Evolutionary conservation across 2,888 invertebrate species (phyloP).

Genomic region (Philopedon plagiatum): DNA sequence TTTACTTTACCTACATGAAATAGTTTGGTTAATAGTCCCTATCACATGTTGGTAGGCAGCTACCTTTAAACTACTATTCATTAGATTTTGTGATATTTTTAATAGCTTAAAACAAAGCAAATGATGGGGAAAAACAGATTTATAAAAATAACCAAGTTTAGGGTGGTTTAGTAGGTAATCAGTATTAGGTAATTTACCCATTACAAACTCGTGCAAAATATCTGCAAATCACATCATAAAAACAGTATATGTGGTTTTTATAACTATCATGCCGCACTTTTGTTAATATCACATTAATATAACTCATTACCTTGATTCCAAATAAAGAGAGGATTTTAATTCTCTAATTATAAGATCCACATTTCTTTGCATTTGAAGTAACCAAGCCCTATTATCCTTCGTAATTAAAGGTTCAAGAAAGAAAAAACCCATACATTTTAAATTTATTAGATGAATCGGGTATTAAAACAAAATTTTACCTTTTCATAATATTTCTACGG

Average conservation of each 20-base stretch:
- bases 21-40: no score
- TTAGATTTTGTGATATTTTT: no score
- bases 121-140: no score
- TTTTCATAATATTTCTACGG: slow-evolving; percentile 17
- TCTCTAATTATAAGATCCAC: slow-evolving; percentile 15
- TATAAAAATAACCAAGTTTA: neutral
- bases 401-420: neutral
- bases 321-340: slow-evolving; percentile 7
- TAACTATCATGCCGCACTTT: neutral
- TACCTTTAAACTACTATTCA: no score
- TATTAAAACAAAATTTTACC: neutral
- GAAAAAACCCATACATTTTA: neutral
- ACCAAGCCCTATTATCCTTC: slow-evolving; percentile 15
- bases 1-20: no score
- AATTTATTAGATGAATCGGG: neutral
- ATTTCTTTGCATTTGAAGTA: slow-evolving; percentile 15
- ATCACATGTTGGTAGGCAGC: no score
- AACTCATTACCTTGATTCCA: neutral
- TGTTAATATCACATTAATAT: neutral
- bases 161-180: neutral
- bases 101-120: no score
- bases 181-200: slow-evolving; percentile 5
- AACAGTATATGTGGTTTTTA: neutral
- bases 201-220: neutral
- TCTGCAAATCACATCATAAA: neutral